These are phyloP conservation scores for Microplitis deprimator DNA, from an alignment of 2,888 invertebrate species.

Conservation along the genomic window DNA sequence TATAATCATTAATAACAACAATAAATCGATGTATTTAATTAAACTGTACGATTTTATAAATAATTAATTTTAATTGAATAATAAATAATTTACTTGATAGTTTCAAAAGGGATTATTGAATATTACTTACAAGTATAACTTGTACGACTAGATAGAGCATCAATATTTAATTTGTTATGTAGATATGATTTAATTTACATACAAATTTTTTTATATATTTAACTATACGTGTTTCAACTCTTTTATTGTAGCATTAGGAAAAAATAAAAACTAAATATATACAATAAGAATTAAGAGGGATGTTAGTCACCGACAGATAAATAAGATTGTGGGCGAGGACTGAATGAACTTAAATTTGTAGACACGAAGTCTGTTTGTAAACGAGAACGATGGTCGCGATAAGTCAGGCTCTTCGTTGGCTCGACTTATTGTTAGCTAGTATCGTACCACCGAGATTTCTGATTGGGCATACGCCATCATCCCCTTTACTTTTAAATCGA, in stretches of 20 bases:
- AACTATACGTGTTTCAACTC: too few species aligned
- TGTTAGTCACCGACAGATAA: slow-evolving; percentile 29
- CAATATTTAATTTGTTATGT: not conserved
- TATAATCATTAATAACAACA: too few species aligned
- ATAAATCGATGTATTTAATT: not conserved
- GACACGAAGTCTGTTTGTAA: slow-evolving; percentile 18
- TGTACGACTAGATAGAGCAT: not conserved
- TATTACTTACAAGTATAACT: not conserved
- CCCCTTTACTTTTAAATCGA: too few species aligned
- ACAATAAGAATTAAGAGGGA: not conserved
- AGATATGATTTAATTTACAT: not conserved
- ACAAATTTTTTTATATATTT: too few species aligned
- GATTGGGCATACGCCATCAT: slow-evolving; percentile 52
- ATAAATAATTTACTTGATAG: not conserved
- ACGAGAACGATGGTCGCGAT: slow-evolving; percentile 37
- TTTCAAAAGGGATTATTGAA: not conserved
- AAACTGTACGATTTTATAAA: not conserved
- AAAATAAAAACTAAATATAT: too few species aligned
- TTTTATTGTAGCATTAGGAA: too few species aligned
- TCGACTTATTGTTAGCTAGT: slow-evolving; percentile 9
- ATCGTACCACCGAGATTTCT: slow-evolving; percentile 47
- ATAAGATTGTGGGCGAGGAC: too few species aligned
- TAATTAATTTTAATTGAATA: not conserved
- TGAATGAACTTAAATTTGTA: slow-evolving; percentile 1
- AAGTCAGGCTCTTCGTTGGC: slow-evolving; percentile 30